Percentiles rank a stretch among this genome's conserved stretches.
These are phyloP conservation scores for Phaetusa simplex DNA, from an alignment of 2,113 vertebrate genomes.

Conservation along the genomic window DNA sequence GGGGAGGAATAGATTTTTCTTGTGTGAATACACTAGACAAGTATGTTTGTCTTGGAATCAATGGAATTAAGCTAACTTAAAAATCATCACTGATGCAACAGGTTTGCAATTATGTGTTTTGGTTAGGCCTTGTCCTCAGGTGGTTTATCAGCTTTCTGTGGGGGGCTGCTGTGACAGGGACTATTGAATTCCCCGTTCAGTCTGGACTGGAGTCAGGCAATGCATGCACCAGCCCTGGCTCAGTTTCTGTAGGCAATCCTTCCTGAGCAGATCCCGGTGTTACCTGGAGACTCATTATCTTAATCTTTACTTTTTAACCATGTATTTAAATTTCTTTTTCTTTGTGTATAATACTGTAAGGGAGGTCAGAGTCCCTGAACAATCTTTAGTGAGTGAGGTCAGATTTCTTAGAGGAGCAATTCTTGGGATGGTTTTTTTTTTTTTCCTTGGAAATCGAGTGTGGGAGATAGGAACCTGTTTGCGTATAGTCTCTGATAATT, in stretches of 20 bases:
- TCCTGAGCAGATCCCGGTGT: neutral
- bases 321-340: neutral
- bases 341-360: neutral
- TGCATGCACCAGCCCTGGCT: neutral
- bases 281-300: neutral
- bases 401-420: neutral
- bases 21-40: neutral
- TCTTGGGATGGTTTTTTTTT: neutral
- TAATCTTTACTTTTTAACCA: neutral
- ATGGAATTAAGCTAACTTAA: neutral
- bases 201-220: neutral
- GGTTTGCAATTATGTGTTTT: neutral
- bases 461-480: neutral
- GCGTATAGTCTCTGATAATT: neutral
- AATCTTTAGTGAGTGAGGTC: neutral
- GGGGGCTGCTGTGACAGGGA: neutral
- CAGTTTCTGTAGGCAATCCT: neutral
- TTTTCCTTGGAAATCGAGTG: neutral
- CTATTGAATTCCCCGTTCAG: neutral
- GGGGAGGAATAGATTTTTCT: neutral
- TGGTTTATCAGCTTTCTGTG: neutral
- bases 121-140: accelerated
- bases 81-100: neutral
- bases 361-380: neutral
- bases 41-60: neutral